Conservation (phyloP, 2,113 vertebrate genomes). For the Anarrhichthys ocellatus region DNA sequence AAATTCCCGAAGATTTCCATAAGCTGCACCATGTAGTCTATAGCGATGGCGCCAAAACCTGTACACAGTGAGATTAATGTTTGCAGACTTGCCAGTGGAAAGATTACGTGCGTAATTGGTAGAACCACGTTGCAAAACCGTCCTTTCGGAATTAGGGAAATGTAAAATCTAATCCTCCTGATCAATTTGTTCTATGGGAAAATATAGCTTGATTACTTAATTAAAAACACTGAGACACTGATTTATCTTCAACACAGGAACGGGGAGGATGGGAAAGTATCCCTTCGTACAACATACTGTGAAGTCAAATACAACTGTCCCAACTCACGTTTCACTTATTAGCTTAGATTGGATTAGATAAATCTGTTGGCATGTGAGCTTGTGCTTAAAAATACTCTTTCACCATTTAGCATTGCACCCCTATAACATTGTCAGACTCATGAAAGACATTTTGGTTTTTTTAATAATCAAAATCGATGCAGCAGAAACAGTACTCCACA, state of each 20-base stretch:
- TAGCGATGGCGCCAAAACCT: slow-evolving; percentile 16
- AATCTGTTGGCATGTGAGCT: background rate
- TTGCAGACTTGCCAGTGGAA: slow-evolving; percentile 42
- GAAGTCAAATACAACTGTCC: background rate
- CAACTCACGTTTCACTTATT: background rate
- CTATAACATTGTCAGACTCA: background rate
- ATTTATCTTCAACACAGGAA: slow-evolving; percentile 7
- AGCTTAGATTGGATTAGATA: background rate
- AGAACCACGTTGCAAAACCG: slow-evolving; percentile 46
- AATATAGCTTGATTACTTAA: slow-evolving; percentile 41
- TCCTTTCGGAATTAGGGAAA: slow-evolving; percentile 62
- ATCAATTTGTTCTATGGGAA: slow-evolving; percentile 48
- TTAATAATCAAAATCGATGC: background rate
- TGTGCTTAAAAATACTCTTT: background rate
- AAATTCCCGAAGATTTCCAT: background rate
- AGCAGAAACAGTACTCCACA: background rate
- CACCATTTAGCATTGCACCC: background rate
- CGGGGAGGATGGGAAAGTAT: background rate
- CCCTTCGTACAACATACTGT: background rate
- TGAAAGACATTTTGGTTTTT: background rate
- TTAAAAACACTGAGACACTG: slow-evolving; percentile 11
- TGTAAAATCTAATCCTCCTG: slow-evolving; percentile 66
- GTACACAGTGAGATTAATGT: slow-evolving; percentile 6
- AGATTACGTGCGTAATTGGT: slow-evolving; percentile 67
- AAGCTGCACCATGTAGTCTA: slow-evolving; percentile 26